Base-by-base conservation (phyloP, 2,888 invertebrate genomes). In the Caenorhabditis sp. region DNA sequence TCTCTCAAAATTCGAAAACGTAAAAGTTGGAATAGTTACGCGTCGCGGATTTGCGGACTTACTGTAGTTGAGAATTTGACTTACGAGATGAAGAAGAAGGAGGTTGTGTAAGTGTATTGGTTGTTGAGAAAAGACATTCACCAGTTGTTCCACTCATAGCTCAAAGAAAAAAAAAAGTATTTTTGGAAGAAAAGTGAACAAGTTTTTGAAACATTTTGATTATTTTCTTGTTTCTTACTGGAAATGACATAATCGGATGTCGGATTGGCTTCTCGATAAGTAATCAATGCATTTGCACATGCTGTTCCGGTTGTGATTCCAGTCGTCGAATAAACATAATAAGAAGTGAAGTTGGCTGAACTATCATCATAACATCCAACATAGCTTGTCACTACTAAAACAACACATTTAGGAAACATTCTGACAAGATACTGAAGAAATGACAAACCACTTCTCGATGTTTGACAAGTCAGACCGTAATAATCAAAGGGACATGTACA, bases 341-440 rank as follows among this genome's bases (percentile, higher is more conserved):
- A 74, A 21, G 66, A 64, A 12, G 62, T 24, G 23, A 69, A 74
- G 1, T 65, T n/a, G 26, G 72, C 67, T 0, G 67, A 64, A 0
- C 63, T 61, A 58, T 72, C 72, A 58, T 72, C 72, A 57, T 55
- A 72, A 58, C 72, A 72, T n/a, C 67, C 72, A 12, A 67, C 67
- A 37, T 72, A 72, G 0, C 60, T 57, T 0, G 72, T 72, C 26
- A 51, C 53, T 17, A 72, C 58, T 58, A 21, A 1, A 58, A 58
- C 3, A 43, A 26, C 4, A n/a, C n/a, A 31, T 6, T 31, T 10
- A 31, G 31, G 4, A 10, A 31, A 31, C 31, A 31, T 31, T 31
- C 5, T 31, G 31, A 6, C n/a, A n/a, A n/a, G n/a, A n/a, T n/a
- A n/a, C n/a, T n/a, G n/a, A n/a, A n/a, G n/a, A n/a, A n/a, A n/a